Evolutionary conservation across 1,140 invertebrate species (phyloP).

Genomic region (Tetragnatha versicolor): DNA sequence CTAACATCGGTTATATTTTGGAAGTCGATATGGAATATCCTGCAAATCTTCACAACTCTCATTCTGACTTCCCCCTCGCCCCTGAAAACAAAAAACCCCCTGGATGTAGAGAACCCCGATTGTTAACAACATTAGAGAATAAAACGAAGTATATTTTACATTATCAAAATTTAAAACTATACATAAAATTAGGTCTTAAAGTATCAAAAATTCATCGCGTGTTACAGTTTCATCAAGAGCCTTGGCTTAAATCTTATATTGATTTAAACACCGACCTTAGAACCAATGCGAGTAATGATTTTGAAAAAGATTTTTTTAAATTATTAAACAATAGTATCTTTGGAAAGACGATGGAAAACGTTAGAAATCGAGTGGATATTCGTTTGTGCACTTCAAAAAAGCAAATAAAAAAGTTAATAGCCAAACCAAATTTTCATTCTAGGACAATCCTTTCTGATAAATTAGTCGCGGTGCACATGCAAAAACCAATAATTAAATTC

Average conservation of each 20-base stretch:
- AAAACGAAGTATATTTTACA: constrained; percentile 5
- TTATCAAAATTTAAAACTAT: constrained; percentile 2
- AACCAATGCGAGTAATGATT: background rate
- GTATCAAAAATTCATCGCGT: background rate
- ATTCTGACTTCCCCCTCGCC: constrained; percentile 1
- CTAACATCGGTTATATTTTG: constrained; percentile 2
- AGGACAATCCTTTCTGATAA: background rate
- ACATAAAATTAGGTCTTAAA: background rate
- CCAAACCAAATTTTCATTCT: background rate
- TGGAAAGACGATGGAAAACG: constrained; percentile 18
- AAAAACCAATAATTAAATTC: no score
- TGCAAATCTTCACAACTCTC: background rate
- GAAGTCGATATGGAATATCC: constrained; percentile 23
- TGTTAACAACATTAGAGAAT: background rate
- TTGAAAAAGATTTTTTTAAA: constrained; percentile 33
- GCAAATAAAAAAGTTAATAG: background rate
- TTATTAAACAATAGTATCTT: constrained; percentile 8
- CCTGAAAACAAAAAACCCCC: background rate
- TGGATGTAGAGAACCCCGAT: background rate
- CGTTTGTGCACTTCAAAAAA: background rate
- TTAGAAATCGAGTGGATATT: background rate
- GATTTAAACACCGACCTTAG: background rate
- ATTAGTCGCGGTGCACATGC: background rate
- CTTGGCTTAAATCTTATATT: constrained; percentile 16
- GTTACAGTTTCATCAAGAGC: background rate